phyloP scores from a whole-genome alignment of 2,888 invertebrate species.

The Octonoba sinensis region DNA sequence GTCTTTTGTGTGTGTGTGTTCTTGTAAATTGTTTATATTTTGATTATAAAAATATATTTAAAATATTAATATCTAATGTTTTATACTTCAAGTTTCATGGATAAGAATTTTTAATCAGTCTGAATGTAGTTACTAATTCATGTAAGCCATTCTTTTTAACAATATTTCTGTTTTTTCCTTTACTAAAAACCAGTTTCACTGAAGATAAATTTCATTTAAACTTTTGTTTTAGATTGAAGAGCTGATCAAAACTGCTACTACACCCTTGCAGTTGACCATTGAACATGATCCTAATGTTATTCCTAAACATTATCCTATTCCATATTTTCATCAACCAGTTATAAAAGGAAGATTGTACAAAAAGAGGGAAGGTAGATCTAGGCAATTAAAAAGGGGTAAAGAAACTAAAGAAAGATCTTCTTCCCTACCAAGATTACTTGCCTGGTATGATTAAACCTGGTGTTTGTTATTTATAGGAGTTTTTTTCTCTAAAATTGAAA shows the following conservation, averaged over 20 bases:
- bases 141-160: too few relatives aligned
- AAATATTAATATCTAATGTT: too few relatives aligned
- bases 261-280: slow-evolving; percentile 80
- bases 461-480: too few relatives aligned
- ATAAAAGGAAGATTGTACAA: slow-evolving; percentile 67
- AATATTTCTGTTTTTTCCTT: background rate
- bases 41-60: too few relatives aligned
- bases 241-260: slow-evolving; percentile 68
- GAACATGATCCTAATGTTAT: slow-evolving; percentile 88
- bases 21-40: too few relatives aligned
- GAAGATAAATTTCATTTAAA: background rate
- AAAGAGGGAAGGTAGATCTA: slow-evolving; percentile 74
- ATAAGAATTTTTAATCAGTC: too few relatives aligned
- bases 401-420: slow-evolving; percentile 80
- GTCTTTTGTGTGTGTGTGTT: too few relatives aligned
- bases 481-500: too few relatives aligned
- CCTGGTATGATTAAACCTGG: too few relatives aligned
- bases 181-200: too few relatives aligned
- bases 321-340: slow-evolving; percentile 62
- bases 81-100: too few relatives aligned
- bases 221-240: slow-evolving; percentile 68
- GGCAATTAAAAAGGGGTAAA: slow-evolving; percentile 69
- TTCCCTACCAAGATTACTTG: slow-evolving; percentile 86
- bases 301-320: slow-evolving; percentile 73
- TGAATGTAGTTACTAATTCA: too few relatives aligned